A percentile compares a stretch with the other conserved stretches of the same genome.
Evolutionary conservation across 1,140 invertebrate species (phyloP).

Genomic region (Cydia splendana): DNA sequence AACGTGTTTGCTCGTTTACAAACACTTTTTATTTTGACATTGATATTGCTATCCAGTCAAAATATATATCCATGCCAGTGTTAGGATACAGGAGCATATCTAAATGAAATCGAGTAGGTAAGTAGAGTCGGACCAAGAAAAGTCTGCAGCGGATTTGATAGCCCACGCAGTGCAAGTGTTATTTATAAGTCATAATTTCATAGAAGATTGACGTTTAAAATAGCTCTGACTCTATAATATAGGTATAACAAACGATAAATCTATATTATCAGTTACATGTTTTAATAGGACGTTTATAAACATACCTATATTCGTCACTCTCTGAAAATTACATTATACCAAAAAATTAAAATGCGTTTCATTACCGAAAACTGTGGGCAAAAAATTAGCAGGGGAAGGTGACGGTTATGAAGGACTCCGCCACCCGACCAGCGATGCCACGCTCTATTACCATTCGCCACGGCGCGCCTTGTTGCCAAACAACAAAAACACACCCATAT

Average conservation of each 20-base stretch:
- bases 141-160: too few relatives aligned
- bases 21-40: not conserved
- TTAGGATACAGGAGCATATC: too few relatives aligned
- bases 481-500: conserved; percentile 61
- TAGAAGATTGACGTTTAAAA: too few relatives aligned
- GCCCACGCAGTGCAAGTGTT: too few relatives aligned
- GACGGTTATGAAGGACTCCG: conserved; percentile 42
- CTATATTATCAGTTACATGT: too few relatives aligned
- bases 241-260: too few relatives aligned
- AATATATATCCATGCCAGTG: too few relatives aligned
- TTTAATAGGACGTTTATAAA: too few relatives aligned
- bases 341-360: not conserved
- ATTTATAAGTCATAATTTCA: too few relatives aligned
- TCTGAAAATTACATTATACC: not conserved
- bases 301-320: not conserved
- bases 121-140: too few relatives aligned
- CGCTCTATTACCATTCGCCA: conserved; percentile 68
- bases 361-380: conserved; percentile 43
- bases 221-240: too few relatives aligned
- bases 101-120: too few relatives aligned
- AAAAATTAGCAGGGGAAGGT: conserved; percentile 45
- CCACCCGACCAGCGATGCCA: conserved; percentile 55
- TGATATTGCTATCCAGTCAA: not conserved
- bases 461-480: conserved; percentile 70
- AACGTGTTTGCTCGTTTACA: conserved; percentile 7